phyloP scores from a whole-genome alignment of 1,140 invertebrate genomes.

The Lanistes nyassanus region DNA sequence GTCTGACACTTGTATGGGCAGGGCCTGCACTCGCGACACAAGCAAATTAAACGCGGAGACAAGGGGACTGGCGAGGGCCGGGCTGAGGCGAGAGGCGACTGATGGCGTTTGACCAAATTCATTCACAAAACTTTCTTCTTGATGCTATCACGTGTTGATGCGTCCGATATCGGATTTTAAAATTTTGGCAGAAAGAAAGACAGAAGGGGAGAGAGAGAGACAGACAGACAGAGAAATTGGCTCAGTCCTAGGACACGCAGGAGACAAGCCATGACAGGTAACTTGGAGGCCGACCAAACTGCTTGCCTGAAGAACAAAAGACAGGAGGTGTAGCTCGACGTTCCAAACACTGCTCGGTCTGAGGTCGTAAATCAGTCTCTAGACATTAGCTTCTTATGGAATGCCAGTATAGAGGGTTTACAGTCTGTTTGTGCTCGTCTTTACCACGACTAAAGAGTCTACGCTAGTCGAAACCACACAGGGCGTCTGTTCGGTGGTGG shows the following conservation, averaged over 20 bases:
- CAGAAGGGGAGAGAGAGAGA: conserved; percentile 1
- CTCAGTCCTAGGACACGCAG: not conserved
- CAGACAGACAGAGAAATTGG: not conserved
- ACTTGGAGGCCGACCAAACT: not conserved
- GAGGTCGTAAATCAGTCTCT: not conserved
- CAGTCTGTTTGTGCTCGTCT: not conserved
- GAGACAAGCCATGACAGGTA: not conserved
- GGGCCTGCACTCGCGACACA: too few species aligned
- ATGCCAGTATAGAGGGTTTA: not conserved
- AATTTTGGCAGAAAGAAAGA: not conserved
- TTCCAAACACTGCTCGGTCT: not conserved
- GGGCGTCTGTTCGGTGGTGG: too few species aligned
- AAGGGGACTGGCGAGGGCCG: too few species aligned
- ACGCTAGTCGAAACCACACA: too few species aligned
- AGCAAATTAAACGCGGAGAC: too few species aligned
- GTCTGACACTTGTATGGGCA: too few species aligned
- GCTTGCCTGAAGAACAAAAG: not conserved
- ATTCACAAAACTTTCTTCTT: too few species aligned
- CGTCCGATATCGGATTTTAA: too few species aligned
- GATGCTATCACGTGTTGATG: too few species aligned
- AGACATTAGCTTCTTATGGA: not conserved
- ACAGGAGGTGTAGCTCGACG: not conserved
- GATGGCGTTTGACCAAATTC: too few species aligned
- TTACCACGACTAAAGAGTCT: too few species aligned
- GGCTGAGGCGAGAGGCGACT: too few species aligned